A percentile compares a stretch with the other conserved stretches of the same genome.
phyloP scores from a whole-genome alignment of 1,140 invertebrate genomes.

The Carcinoscorpius rotundicauda region DNA sequence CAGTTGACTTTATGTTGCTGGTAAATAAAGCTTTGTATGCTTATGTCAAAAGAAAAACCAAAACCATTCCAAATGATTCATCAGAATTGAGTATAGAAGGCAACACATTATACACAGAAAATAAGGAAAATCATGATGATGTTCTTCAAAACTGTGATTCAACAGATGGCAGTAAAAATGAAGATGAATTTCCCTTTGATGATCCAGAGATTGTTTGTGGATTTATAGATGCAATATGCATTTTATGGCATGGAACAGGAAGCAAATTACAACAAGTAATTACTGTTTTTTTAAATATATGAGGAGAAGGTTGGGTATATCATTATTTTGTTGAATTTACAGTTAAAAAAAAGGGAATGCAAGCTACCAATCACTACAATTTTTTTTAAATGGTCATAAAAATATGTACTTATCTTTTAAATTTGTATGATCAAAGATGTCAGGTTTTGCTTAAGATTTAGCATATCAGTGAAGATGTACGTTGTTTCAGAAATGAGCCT shows the following conservation, averaged over 20 bases:
- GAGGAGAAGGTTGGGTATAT: too few relatives aligned
- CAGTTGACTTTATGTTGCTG: background rate
- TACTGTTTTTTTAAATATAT: too few relatives aligned
- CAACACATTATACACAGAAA: background rate
- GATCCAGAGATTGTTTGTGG: constrained; percentile 6
- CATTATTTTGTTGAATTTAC: too few relatives aligned
- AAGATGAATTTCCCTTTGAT: constrained; percentile 3
- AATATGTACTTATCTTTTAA: too few relatives aligned
- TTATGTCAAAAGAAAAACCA: constrained; percentile 2
- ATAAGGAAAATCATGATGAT: background rate
- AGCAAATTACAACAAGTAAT: too few relatives aligned
- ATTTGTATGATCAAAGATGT: too few relatives aligned
- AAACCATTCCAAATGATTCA: constrained; percentile 6
- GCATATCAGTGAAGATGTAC: too few relatives aligned
- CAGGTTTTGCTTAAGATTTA: too few relatives aligned
- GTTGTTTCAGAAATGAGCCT: too few relatives aligned
- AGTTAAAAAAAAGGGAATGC: too few relatives aligned
- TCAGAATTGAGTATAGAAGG: background rate
- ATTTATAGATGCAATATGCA: constrained; percentile 1
- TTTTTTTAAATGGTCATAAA: too few relatives aligned
- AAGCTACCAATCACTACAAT: too few relatives aligned
- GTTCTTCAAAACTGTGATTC: background rate
- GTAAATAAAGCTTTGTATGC: background rate
- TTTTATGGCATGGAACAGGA: background rate
- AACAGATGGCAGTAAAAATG: background rate